Evolutionary conservation across 2,113 vertebrate species (phyloP).

Genomic region (Falcunculus frontatus): DNA sequence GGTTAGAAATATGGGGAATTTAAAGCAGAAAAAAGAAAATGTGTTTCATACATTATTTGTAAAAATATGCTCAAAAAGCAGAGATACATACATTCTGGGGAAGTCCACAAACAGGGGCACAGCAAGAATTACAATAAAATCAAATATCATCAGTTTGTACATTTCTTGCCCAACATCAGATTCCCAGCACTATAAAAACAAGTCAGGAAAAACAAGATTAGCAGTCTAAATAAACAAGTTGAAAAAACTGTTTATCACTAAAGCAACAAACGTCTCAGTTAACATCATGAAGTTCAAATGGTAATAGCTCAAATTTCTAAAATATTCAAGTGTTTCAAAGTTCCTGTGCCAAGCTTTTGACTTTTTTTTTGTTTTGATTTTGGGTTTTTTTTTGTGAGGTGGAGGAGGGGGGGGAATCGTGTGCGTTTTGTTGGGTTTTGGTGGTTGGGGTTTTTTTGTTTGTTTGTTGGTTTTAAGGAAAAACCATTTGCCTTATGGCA

Average conservation of each 20-base stretch:
- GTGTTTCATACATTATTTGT: neutral
- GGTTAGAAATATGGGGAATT: neutral
- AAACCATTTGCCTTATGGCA: neutral
- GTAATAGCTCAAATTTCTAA: neutral
- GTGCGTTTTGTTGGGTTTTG: neutral
- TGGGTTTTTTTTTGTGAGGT: neutral
- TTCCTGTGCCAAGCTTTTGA: neutral
- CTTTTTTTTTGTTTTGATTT: neutral
- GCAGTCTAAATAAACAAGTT: neutral
- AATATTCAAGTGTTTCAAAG: neutral
- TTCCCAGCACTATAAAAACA: constrained; percentile 90
- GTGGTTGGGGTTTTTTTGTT: neutral
- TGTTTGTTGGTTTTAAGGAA: neutral
- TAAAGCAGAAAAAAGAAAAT: neutral
- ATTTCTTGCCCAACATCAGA: constrained; percentile 93
- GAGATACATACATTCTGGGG: constrained; percentile 86
- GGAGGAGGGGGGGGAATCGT: rapidly evolving
- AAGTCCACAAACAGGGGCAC: constrained; percentile 86
- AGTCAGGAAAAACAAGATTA: neutral
- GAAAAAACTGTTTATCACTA: neutral
- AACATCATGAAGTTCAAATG: neutral
- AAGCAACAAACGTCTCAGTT: neutral
- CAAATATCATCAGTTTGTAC: constrained; percentile 97
- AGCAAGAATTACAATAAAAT: constrained; percentile 87
- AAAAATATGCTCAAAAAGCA: neutral